Base-by-base conservation (phyloP, 2,113 vertebrate species). In the Amphilophus citrinellus region DNA sequence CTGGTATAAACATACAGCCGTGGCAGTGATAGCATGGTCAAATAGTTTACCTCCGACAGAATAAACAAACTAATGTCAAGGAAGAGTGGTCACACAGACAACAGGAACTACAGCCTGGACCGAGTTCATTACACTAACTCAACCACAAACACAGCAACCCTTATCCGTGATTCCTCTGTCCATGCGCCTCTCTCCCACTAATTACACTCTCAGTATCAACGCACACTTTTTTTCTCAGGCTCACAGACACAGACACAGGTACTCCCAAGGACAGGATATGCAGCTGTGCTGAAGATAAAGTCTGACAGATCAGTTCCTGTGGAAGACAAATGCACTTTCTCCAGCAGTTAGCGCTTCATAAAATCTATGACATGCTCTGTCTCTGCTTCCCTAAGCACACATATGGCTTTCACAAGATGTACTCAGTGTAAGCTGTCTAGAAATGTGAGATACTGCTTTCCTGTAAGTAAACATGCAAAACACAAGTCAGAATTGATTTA, bases 301-400 rank as follows among this genome's bases (percentile, higher is more conserved):
- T 80, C 82, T 91, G 88, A 94, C 92, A 94, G 91, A 94, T 89
- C 53, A 87, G 92, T 94, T 96, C 93, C 93, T 94, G 92, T 88
- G 87, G 79, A 91, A 91, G 86, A 93, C 66, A 83, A 61, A 87
- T 79, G 65, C 82, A 92, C 87, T 83, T 84, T 20, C 83, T 91
- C 75, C 75, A 73, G 93, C 91, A 92, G 83, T 95, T 92, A 92
- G 88, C 92, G 93, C 92, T 83, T 93, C 93, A 92, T 94, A 92
- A 94, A 94, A 91, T 59, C 47, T n/a, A 68, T 83, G 84, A 88
- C 80, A 90, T 80, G 87, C 30, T 61, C 73, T 57, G 11, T 39
- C 57, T 65, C 53, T 17, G n/a, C 63, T 60, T 89, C 58, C 66
- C 75, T 7, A 9, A 24, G 37, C 80, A 76, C 68, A 82, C 78